phyloP scores from a whole-genome alignment of 2,113 vertebrate species.

The Rhabdomys dilectus region DNA sequence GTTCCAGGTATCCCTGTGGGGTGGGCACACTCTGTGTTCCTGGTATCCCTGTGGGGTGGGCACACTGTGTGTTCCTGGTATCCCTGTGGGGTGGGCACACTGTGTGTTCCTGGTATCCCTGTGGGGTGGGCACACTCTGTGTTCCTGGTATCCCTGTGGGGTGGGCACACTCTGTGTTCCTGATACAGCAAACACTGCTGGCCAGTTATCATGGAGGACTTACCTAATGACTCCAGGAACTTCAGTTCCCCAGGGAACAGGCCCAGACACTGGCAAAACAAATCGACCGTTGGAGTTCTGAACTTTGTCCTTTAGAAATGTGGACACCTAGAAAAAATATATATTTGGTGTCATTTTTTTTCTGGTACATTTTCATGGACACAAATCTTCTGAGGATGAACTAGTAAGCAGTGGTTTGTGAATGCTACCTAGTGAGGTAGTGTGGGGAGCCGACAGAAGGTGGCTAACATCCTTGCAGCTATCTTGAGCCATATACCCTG shows the following conservation, averaged over 20 bases:
- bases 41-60: neutral
- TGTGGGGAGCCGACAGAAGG: too few species aligned
- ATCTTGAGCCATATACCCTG: too few species aligned
- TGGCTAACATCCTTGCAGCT: too few species aligned
- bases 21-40: neutral
- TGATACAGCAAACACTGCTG: neutral
- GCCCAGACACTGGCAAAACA: slow-evolving; percentile 94
- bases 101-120: neutral
- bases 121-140: neutral
- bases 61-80: neutral
- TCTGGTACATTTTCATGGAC: neutral
- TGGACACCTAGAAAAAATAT: slow-evolving; percentile 92
- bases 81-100: too few species aligned
- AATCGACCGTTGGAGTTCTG: slow-evolving; percentile 98
- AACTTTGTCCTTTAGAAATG: slow-evolving; percentile 98
- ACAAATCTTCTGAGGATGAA: neutral
- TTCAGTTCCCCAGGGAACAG: slow-evolving; percentile 95
- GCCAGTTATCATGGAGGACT: neutral
- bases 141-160: neutral
- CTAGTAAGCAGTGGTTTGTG: neutral
- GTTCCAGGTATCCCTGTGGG: neutral
- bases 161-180: neutral
- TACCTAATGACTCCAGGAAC: slow-evolving; percentile 96
- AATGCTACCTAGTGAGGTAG: neutral
- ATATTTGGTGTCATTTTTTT: slow-evolving; percentile 30